Base-by-base conservation (phyloP, 2,888 invertebrate genomes). In the Argyra leucocephala region DNA sequence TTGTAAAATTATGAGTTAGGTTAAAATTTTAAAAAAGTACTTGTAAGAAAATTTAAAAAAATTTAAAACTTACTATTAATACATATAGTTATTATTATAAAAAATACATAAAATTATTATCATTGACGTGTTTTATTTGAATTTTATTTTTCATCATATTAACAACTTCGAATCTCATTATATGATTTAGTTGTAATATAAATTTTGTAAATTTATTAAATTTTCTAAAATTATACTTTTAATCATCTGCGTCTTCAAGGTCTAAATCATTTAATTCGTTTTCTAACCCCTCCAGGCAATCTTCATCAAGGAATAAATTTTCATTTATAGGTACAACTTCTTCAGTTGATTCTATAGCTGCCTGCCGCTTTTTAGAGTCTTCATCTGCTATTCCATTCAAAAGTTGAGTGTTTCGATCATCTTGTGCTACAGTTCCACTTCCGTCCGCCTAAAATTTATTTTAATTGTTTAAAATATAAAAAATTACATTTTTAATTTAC, bases 281-380 rank as follows among this genome's bases (percentile, higher is more conserved):
- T 73, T 93, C 89, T 71, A 90, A 76, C 67, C 85, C 87, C 69
- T 87, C 91, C 65, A 92, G 80, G 74, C 92, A 91, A 76, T 90
- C 91, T 74, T 90, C 91, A 73, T 91, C 93, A 24, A 90, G 84
- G 83, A 95, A 95, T n/a, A 95, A 85, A 81, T 93, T 91, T 78
- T 94, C 94, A 79, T 95, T 94, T 71, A 95, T 93, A 64, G 93
- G 90, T 59, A 90, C 88, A 9, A 87, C 88, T 66, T 84, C 81
- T 48, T 82, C 83, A 63, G 72, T 73, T 67, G 73, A 71, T 69
- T 70, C 72, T 73, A 74, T 74, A 66, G 72, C 70, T 57, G 70
- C 69, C 64, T 67, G 1, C 2, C 18, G 18, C 18, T 18, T 18
- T 18, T 48, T 48, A 12, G 18, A 18, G 15, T 4, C 21, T 73